A percentile compares a stretch with the other conserved stretches of the same genome.
Conservation (phyloP, 2,113 vertebrate species). For the Megalops atlanticus region DNA sequence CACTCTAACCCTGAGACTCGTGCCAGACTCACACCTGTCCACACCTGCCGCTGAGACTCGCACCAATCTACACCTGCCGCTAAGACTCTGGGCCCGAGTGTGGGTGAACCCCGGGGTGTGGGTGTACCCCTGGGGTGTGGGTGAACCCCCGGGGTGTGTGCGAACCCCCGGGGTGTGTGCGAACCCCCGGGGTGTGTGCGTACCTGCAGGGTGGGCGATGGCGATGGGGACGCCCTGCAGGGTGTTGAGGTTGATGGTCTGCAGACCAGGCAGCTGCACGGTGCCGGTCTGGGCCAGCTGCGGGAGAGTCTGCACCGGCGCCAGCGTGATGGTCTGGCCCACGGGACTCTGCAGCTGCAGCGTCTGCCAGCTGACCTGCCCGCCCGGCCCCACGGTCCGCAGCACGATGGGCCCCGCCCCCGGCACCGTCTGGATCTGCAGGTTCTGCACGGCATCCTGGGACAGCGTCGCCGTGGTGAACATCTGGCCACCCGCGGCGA, state of each 20-base stretch:
- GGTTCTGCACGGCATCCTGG: slow-evolving; percentile 89
- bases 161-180: no score
- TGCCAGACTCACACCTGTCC: no score
- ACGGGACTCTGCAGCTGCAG: slow-evolving; percentile 91
- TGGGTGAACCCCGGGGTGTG: no score
- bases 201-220: slow-evolving; percentile 81
- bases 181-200: no score
- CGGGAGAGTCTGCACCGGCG: slow-evolving; percentile 79
- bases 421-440: slow-evolving; percentile 87
- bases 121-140: no score
- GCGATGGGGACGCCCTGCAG: slow-evolving; percentile 85
- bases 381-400: slow-evolving; percentile 88
- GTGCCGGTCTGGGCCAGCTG: slow-evolving; percentile 81
- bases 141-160: no score
- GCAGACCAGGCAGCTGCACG: slow-evolving; percentile 88
- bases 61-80: no score
- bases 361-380: slow-evolving; percentile 95
- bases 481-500: slow-evolving; percentile 81
- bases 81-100: no score
- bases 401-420: slow-evolving; percentile 88
- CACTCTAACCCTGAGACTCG: no score
- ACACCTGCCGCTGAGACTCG: no score
- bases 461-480: slow-evolving; percentile 86
- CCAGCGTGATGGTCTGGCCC: slow-evolving; percentile 91
- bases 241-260: slow-evolving; percentile 95